Conservation (phyloP, 2,888 invertebrate genomes). For the Spicauda simplicius region DNA sequence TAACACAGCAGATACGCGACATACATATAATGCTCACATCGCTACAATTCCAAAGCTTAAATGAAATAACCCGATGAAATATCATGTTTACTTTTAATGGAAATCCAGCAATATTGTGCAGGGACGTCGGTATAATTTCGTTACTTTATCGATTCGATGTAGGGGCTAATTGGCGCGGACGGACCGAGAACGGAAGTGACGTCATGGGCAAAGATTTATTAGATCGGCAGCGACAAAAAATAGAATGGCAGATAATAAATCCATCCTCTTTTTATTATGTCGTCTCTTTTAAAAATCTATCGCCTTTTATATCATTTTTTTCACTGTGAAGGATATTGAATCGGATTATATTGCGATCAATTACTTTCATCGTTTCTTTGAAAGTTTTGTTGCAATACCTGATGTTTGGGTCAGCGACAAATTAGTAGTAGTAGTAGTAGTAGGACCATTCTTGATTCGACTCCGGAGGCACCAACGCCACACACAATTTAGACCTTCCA, state of each 20-base stretch:
- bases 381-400: no score
- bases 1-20: no score
- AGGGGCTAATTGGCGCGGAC: conserved; percentile 63
- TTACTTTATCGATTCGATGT: conserved; percentile 63
- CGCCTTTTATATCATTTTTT: conserved; percentile 1
- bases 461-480: no score
- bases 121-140: conserved; percentile 59
- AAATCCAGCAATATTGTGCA: conserved; percentile 1
- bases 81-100: neutral
- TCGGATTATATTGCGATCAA: neutral
- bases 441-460: no score
- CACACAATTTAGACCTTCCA: no score
- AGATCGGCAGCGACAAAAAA: conserved; percentile 14
- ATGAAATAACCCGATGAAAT: neutral
- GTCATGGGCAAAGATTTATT: conserved; percentile 40
- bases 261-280: conserved; percentile 17
- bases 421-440: no score
- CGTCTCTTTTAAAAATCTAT: neutral
- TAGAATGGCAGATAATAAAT: conserved; percentile 9
- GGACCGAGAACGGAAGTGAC: conserved; percentile 49
- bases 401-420: no score
- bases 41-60: no score
- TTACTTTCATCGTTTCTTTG: no score
- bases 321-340: neutral
- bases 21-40: no score